Conservation (phyloP, 30 jellyfish, hydroid and myxozoan species). For the Chrysaora quinquecirrha region DNA sequence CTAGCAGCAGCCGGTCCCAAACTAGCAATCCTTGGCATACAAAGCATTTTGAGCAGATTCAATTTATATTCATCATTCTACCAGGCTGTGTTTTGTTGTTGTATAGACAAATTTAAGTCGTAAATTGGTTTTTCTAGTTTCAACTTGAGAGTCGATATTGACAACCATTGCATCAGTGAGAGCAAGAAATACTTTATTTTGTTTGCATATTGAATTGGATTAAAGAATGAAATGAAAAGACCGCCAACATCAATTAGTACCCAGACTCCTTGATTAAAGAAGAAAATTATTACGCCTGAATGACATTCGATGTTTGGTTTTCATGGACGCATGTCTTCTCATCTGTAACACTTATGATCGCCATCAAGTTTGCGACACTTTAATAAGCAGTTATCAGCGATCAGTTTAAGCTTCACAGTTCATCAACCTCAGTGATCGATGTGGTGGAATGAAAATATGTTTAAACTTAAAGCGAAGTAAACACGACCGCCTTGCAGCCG, state of each 20-base stretch:
- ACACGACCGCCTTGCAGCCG: too few species aligned
- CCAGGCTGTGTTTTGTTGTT: too few species aligned
- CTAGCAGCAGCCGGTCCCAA: too few species aligned
- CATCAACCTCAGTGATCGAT: too few species aligned
- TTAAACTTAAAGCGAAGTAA: neutral
- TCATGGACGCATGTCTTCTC: neutral
- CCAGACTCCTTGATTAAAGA: neutral
- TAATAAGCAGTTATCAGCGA: neutral
- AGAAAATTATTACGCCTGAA: neutral
- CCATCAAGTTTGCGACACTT: neutral
- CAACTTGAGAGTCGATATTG: too few species aligned
- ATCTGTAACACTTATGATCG: neutral
- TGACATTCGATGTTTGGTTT: conserved; percentile 4
- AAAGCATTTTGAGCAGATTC: too few species aligned
- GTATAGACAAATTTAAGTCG: too few species aligned
- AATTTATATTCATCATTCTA: too few species aligned
- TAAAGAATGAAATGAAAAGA: neutral
- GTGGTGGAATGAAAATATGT: neutral
- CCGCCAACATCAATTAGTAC: neutral
- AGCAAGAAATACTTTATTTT: too few species aligned
- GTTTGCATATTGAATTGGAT: neutral
- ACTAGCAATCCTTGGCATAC: too few species aligned
- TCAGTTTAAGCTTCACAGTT: neutral
- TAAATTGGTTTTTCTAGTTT: too few species aligned
- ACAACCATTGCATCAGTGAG: too few species aligned